A percentile compares a stretch with the other conserved stretches of the same genome.
Evolutionary conservation across 1,140 invertebrate genomes (phyloP).

Genomic region (Drosophila baimaii): DNA sequence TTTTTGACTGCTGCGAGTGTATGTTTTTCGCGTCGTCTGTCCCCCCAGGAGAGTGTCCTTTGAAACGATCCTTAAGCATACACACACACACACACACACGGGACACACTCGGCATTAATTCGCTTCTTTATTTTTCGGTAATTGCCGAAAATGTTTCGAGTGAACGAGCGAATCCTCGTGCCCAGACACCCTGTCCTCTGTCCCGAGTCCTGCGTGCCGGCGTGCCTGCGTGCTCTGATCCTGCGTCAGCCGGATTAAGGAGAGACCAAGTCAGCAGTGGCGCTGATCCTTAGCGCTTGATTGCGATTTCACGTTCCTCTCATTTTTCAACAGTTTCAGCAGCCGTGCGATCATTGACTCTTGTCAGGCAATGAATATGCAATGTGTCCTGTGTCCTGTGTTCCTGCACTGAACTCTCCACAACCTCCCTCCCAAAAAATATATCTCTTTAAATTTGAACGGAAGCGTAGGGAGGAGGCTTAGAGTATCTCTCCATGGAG

Average conservation of each 20-base stretch:
- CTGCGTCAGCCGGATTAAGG: constrained; percentile 70
- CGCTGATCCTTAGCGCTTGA: constrained; percentile 54
- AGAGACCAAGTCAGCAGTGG: neutral
- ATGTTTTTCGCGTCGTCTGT: constrained; percentile 22
- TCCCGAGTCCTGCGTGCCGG: neutral
- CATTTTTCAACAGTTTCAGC: constrained; percentile 57
- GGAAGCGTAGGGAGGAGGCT: no score
- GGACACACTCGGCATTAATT: constrained; percentile 64
- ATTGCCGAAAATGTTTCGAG: constrained; percentile 79
- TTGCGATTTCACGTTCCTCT: constrained; percentile 71
- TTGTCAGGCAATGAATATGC: constrained; percentile 62
- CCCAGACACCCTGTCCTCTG: constrained; percentile 34
- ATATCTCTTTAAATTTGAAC: neutral
- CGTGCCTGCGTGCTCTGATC: constrained; percentile 65
- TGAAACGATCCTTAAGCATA: constrained; percentile 29
- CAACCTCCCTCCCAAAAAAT: no score
- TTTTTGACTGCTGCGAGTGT: constrained; percentile 16
- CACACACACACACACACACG: constrained; percentile 20
- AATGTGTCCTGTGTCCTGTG: constrained; percentile 2
- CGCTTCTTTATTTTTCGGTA: constrained; percentile 79
- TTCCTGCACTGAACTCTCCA: neutral
- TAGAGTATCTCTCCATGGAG: no score
- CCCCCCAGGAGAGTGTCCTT: constrained; percentile 40
- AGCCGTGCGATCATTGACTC: constrained; percentile 80
- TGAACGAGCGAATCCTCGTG: constrained; percentile 72